phyloP scores from a whole-genome alignment of 2,888 invertebrate species.

The Chouioia cunea region DNA sequence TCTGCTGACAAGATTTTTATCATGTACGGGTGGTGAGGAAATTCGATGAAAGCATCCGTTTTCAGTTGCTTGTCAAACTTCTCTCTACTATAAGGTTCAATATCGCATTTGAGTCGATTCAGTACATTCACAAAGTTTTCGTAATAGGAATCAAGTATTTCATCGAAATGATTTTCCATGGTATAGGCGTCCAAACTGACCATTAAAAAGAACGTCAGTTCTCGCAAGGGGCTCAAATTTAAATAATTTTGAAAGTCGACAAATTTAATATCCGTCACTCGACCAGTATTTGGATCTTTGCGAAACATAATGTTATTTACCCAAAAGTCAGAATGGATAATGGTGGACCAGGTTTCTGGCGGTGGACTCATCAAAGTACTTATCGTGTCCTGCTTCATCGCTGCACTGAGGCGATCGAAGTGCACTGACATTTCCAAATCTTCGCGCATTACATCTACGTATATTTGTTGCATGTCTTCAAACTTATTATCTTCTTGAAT shows the following conservation, averaged over 20 bases:
- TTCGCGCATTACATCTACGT: conserved; percentile 44
- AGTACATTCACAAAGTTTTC: conserved; percentile 69
- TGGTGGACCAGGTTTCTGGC: conserved; percentile 70
- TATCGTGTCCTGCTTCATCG: background rate
- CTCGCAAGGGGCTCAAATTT: conserved; percentile 70
- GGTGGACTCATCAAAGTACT: conserved; percentile 45
- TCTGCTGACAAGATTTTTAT: conserved; percentile 54
- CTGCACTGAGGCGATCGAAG: conserved; percentile 41
- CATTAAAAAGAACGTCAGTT: conserved; percentile 72
- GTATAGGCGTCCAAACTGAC: conserved; percentile 70
- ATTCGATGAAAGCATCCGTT: conserved; percentile 54
- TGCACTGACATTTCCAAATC: conserved; percentile 56
- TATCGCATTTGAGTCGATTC: conserved; percentile 65
- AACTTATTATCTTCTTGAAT: conserved; percentile 52
- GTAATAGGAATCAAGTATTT: conserved; percentile 71
- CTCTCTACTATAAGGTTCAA: conserved; percentile 51
- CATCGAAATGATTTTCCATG: conserved; percentile 68
- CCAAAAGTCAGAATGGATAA: conserved; percentile 74
- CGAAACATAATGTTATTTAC: conserved; percentile 74
- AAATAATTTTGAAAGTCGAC: conserved; percentile 74
- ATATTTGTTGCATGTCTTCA: conserved; percentile 51
- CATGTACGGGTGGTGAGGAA: conserved; percentile 56
- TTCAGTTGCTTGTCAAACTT: conserved; percentile 53
- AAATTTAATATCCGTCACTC: conserved; percentile 69
- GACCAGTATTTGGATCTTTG: conserved; percentile 60